Base-by-base conservation (phyloP, 1,140 invertebrate genomes). In the Anastrepha ludens region DNA sequence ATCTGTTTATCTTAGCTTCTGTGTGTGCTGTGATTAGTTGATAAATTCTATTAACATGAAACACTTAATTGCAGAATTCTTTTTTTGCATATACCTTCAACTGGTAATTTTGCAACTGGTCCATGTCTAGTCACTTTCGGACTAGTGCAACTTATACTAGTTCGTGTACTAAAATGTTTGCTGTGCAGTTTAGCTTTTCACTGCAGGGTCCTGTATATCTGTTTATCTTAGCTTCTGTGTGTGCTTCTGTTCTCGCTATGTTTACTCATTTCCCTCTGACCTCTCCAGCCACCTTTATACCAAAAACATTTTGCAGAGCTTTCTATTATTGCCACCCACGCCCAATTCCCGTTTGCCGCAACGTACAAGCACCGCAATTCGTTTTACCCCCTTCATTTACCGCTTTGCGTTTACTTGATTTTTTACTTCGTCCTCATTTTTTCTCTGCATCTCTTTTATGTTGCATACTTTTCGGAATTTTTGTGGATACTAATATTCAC, bases 401-500 rank as follows among this genome's bases (percentile, higher is more conserved):
- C 15, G 5, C 13, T 62, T 62, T 62, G 15, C 60, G 29, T 17
- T 1, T 17, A 62, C 0, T 13, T 13, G n/a, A 62, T n/a, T 29
- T 74, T 74, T 47, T 47, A 47, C 9, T 50, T 50, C 8, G 55
- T 17, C 58, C 41, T 62, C 15, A 11, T 60, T 62, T 62, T 20
- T 29, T 60, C 7, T 11, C 11, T 86, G 50, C n/a, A 13, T 29
- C 4, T 85, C 11, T 59, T 85, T 85, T 60, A 44, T 86, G 20
- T 62, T 86, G 58, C 29, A 60, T 62, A 9, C 59, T 62, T 86
- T 86, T 60, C 20, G 81, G 2, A 13, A 8, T 60, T 86, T 62
- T 86, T 60, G 29, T 29, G 44, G 3, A 17, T 29, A n/a, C 85
- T 62, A 86, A 86, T 62, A 58, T 86, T 39, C 41, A 86, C 85